These are phyloP conservation scores for Aurelia aurita complex sp. Pacific DNA, from an alignment of 30 jellyfish, hydroid and myxozoan species.

Conservation along the genomic window DNA sequence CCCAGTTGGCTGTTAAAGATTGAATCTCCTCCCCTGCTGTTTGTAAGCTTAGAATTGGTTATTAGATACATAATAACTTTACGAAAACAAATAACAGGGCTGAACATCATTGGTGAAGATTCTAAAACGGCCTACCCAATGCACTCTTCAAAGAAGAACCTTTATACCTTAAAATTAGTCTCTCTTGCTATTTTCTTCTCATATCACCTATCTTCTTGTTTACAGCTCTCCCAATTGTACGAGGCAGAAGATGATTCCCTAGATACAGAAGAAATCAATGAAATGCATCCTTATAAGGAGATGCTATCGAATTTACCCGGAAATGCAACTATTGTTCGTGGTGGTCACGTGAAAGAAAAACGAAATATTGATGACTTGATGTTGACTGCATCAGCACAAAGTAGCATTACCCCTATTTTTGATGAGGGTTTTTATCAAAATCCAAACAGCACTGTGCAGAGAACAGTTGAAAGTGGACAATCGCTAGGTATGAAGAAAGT, in stretches of 20 bases:
- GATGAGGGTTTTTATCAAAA: constrained; percentile 32
- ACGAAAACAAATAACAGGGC: too few species aligned
- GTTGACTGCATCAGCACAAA: constrained; percentile 29
- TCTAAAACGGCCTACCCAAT: too few species aligned
- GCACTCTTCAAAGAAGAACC: too few species aligned
- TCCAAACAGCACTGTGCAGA: constrained; percentile 57
- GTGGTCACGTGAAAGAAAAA: constrained; percentile 94
- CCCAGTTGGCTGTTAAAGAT: too few species aligned
- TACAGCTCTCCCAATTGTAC: constrained; percentile 67
- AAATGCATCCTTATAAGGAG: constrained; percentile 92
- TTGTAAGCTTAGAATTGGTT: too few species aligned
- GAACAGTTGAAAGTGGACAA: constrained; percentile 32
- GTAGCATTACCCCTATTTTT: constrained; percentile 26
- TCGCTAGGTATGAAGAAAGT: constrained; percentile 27
- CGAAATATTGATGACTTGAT: constrained; percentile 45
- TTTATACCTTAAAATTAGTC: too few species aligned
- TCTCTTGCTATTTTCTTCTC: too few species aligned
- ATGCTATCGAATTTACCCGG: constrained; percentile 92
- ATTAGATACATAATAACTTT: too few species aligned
- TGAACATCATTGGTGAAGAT: too few species aligned
- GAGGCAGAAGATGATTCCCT: constrained; percentile 68
- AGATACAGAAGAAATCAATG: constrained; percentile 46
- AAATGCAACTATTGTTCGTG: constrained; percentile 94
- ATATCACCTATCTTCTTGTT: not conserved
- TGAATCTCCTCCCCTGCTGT: too few species aligned